These are phyloP conservation scores for Danaus plexippus DNA, from an alignment of 1,140 invertebrate species.

Conservation along the genomic window DNA sequence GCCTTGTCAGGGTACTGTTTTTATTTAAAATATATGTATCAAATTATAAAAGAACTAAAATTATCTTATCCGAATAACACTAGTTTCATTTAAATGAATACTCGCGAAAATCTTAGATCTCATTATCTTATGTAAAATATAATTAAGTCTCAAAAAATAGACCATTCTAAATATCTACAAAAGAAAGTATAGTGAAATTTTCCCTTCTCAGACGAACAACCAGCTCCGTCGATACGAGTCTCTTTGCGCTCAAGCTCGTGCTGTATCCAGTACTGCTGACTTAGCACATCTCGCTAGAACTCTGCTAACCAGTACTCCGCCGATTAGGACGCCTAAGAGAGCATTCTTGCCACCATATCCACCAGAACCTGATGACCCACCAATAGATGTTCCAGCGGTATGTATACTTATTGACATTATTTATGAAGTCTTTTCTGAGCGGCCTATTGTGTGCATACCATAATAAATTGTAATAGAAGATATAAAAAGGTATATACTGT, in stretches of 20 bases:
- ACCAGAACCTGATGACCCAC: conserved; percentile 61
- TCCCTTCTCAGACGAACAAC: conserved; percentile 77
- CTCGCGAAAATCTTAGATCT: too few relatives aligned
- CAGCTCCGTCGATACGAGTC: conserved; percentile 84
- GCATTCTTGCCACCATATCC: conserved; percentile 79
- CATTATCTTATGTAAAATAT: too few relatives aligned
- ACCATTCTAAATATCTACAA: background rate
- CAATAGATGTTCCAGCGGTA: conserved; percentile 59
- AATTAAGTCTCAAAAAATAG: background rate
- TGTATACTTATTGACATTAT: conserved; percentile 2
- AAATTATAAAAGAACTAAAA: too few relatives aligned
- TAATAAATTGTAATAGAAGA: too few relatives aligned
- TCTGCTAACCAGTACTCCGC: conserved; percentile 73
- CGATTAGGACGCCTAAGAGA: conserved; percentile 73
- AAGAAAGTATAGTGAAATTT: conserved; percentile 7
- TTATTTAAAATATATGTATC: too few relatives aligned
- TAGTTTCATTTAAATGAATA: too few relatives aligned
- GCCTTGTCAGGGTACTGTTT: too few relatives aligned
- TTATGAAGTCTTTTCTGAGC: too few relatives aligned
- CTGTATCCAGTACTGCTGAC: conserved; percentile 79
- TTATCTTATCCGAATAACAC: too few relatives aligned
- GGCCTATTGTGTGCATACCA: too few relatives aligned
- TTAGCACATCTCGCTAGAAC: conserved; percentile 81
- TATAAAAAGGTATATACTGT: too few relatives aligned
- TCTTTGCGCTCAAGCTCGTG: conserved; percentile 79